These are phyloP conservation scores for Stercorarius parasiticus DNA, from an alignment of 2,113 vertebrate species.

Conservation along the genomic window DNA sequence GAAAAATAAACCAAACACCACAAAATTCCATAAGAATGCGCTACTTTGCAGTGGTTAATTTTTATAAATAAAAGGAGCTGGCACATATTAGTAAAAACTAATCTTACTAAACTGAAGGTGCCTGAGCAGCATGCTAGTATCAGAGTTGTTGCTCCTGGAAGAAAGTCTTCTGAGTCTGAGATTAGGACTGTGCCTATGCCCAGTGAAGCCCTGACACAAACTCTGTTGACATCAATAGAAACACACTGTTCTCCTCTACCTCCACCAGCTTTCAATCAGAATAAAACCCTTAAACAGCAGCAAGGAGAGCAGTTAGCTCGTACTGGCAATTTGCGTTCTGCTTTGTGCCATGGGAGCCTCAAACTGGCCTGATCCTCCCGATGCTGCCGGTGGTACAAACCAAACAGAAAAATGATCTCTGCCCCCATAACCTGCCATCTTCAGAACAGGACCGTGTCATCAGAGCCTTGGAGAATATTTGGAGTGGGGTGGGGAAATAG, in stretches of 20 bases:
- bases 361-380: rapidly evolving
- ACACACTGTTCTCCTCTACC: not conserved
- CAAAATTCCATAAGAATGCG: not conserved
- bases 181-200: not conserved
- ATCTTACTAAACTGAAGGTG: not conserved
- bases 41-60: not conserved
- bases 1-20: slow-evolving; percentile 11
- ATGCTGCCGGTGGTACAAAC: not conserved
- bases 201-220: rapidly evolving
- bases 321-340: rapidly evolving
- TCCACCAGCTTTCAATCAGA: not conserved
- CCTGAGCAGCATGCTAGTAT: not conserved
- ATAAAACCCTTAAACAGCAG: not conserved
- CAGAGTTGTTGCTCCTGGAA: not conserved
- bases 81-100: not conserved
- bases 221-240: not conserved
- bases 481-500: not conserved
- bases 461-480: not conserved
- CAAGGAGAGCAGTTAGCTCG: not conserved
- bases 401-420: not conserved
- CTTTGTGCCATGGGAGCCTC: not conserved
- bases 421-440: not conserved
- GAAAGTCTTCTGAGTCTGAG: not conserved
- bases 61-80: not conserved
- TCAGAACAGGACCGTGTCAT: rapidly evolving